Evolutionary conservation across 2,797 vertebrate genomes (phyloP).

Genomic region (Intellagama lesueurii): DNA sequence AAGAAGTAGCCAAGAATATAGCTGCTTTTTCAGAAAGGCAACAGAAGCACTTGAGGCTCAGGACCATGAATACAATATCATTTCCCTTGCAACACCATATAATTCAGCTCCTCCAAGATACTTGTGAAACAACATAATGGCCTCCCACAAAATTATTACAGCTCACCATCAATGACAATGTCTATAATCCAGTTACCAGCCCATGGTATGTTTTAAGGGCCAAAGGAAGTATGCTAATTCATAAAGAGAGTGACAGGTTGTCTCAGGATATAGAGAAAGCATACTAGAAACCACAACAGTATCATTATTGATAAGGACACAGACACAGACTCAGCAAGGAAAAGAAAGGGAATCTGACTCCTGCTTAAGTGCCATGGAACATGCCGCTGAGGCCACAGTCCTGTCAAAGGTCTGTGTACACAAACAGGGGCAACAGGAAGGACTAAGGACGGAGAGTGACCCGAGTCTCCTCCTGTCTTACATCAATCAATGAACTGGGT

Average conservation of each 20-base stretch:
- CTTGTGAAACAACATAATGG: background rate
- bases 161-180: background rate
- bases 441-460: background rate
- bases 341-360: background rate
- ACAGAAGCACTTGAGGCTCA: background rate
- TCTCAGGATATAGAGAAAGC: background rate
- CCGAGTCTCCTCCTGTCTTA: background rate
- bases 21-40: slow-evolving; percentile 1
- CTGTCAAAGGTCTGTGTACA: background rate
- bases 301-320: background rate
- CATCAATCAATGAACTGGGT: background rate
- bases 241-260: background rate
- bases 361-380: background rate
- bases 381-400: background rate
- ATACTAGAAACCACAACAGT: background rate
- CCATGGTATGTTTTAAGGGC: background rate
- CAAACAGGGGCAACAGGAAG: background rate
- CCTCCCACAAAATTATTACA: background rate
- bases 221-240: slow-evolving; percentile 3
- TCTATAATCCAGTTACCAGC: background rate
- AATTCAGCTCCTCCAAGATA: background rate
- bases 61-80: background rate
- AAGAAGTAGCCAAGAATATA: background rate
- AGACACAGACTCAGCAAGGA: background rate
- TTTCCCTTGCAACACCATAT: background rate